Base-by-base conservation (phyloP, 1,140 invertebrate genomes). In the Battus philenor region DNA sequence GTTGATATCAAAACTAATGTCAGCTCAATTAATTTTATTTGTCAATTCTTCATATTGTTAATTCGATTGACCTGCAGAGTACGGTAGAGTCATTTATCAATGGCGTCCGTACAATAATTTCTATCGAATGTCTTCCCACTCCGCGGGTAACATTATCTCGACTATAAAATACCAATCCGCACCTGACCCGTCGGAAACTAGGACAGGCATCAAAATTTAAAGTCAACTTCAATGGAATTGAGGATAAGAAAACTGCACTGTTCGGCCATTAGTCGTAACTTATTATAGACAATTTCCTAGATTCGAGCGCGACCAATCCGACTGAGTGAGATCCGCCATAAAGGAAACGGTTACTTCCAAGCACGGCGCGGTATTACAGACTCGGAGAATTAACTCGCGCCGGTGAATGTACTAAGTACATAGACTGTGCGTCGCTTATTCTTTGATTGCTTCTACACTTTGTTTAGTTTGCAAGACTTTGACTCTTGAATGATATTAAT, bases 241-340 rank as follows among this genome's bases (percentile, higher is more conserved):
- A 54, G 56, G 55, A 64, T 66, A 65, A 67, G 55, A 66, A 59
- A 58, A 70, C 61, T 67, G 60, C 58, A 68, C 65, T 68, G 62
- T 65, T 56, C 54, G 46, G 49, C 64, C 55, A 69, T 76, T 64
- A 67, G 59, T 61, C 60, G 64, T 79, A 68, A 72, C 47, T 79
- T 74, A 75, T 69, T 72, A 71, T 71, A 68, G 69, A 72, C 66
- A 68, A 79, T 79, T 75, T 74, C 65, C 70, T 68, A 73, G 53
- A 58, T 61, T 60, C 48, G 51, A 59, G 62, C 38, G 58, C 59
- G 69, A 75, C 69, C 76, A 81, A 81, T 81, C 68, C 70, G 51
- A 46, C 63, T 73, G 72, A 81, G 74, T 78, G 72, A 75, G 65
- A 72, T 62, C 50, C 56, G 60, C 71, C 51, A 69, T 76, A 75